Base-by-base conservation (phyloP, 2,888 invertebrate genomes). In the Mythimna lalbum region DNA sequence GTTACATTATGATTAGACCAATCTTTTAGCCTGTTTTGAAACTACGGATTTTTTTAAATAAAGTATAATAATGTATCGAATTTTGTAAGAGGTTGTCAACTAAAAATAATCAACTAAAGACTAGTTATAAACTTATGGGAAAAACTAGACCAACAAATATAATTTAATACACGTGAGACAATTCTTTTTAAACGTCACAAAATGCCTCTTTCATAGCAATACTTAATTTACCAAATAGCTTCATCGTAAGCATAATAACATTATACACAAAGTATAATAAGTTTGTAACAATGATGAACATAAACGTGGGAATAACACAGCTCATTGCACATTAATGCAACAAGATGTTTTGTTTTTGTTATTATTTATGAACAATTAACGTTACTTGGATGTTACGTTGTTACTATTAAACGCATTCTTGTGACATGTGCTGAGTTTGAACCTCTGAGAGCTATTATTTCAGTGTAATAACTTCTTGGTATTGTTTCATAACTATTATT, bases 271-370 rank as follows among this genome's bases (percentile, higher is more conserved):
- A 61, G 66, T 67, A 43, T 79, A 31, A 67, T 67, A 66, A 43
- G 21, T 47, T 76, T 60, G 73, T 63, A 70, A 85, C 70, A 72
- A 83, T 69, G 65, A 73, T 63, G 78, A 57, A 21, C 21, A 21
- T 36, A 57, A 36, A 17, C 57, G 57, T 57, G 84, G 82, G 84
- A 84, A 84, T 63, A 49, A 56, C 59, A 81, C 82, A 74, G 82
- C 68, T 83, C 81, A 84, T 81, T 84, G 84, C 84, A 77, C 86
- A 85, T 71, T 59, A 82, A 80, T 69, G 73, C 55, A 82, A 57
- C 55, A 21, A 66, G 76, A 69, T 59, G 73, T 73, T 69, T 85
- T 83, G 76, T 78, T 82, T 71, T 78, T 73, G 76, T 73, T 76
- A 69, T 74, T 66, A 64, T 75, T 76, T 72, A 74, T 74, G 71